phyloP scores from a whole-genome alignment of 1,140 invertebrate species.

The Saccostrea echinata region DNA sequence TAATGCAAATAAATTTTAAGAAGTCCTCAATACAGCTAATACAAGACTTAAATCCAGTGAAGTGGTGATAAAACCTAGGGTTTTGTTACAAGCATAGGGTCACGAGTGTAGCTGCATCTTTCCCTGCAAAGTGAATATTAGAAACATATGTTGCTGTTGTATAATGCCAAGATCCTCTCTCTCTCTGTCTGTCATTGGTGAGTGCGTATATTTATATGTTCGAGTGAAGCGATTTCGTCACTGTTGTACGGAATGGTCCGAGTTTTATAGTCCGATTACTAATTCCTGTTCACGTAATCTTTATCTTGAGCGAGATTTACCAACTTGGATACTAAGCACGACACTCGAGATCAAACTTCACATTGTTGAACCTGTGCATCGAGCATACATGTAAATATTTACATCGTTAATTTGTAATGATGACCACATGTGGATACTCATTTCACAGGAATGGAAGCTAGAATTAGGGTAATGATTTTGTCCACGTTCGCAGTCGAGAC shows the following conservation, averaged over 20 bases:
- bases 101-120: background rate
- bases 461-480: conserved; percentile 25
- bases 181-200: conserved; percentile 9
- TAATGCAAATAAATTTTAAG: background rate
- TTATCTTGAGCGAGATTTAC: background rate
- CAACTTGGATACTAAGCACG: background rate
- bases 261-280: conserved; percentile 8
- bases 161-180: background rate
- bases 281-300: background rate
- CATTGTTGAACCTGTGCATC: background rate
- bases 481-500: background rate
- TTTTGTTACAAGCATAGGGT: conserved; percentile 23
- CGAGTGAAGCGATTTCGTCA: background rate
- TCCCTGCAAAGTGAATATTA: conserved; percentile 21
- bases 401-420: conserved; percentile 3
- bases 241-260: conserved; percentile 13
- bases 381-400: conserved; percentile 5
- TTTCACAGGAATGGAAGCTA: background rate
- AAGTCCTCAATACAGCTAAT: background rate
- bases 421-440: conserved; percentile 19
- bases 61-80: conserved; percentile 3
- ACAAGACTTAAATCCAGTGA: background rate
- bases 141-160: conserved; percentile 37
- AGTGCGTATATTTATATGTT: background rate
- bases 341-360: background rate